Conservation (phyloP, 2,888 invertebrate species). For the Creontiades dilutus region DNA sequence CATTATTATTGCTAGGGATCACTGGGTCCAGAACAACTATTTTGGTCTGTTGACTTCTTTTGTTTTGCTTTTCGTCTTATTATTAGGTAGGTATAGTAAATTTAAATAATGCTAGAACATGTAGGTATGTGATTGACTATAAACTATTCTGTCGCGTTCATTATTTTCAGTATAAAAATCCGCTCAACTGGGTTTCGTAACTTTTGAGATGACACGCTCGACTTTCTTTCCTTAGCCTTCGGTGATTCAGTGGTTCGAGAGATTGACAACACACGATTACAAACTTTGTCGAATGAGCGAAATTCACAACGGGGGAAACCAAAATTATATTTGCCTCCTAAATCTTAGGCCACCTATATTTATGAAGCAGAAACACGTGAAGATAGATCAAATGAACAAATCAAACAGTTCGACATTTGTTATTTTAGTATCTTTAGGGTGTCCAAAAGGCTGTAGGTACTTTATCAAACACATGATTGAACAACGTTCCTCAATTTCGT, state of each 20-base stretch:
- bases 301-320: background rate
- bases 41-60: background rate
- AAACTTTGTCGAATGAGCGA: constrained; percentile 5
- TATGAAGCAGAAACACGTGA: no score
- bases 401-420: background rate
- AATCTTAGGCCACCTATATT: background rate
- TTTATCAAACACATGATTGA: no score
- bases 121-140: constrained; percentile 2
- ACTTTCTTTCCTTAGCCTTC: no score
- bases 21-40: constrained; percentile 5
- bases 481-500: no score
- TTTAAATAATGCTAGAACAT: background rate
- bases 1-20: constrained; percentile 26
- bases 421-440: no score
- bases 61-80: background rate
- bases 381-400: background rate
- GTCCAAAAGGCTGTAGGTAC: no score
- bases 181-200: background rate
- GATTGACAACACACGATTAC: no score
- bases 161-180: background rate
- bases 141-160: background rate
- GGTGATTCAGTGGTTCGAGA: no score
- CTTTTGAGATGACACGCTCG: background rate
- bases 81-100: background rate
- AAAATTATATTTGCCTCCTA: background rate